Conservation (phyloP, 2,113 vertebrate species). For the Turdus rufiventris region DNA sequence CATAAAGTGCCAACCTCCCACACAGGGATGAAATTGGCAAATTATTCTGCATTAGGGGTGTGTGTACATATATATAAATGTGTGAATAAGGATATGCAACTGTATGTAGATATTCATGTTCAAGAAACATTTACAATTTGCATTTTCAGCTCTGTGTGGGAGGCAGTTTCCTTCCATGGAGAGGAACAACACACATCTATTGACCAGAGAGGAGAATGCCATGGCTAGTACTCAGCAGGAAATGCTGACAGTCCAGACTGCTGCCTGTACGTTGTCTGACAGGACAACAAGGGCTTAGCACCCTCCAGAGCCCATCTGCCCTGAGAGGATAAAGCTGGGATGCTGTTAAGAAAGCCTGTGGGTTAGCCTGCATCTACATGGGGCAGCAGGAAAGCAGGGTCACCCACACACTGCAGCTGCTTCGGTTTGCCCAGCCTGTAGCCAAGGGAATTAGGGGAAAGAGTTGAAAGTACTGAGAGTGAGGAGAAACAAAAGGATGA, state of each 20-base stretch:
- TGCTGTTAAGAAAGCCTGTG: neutral
- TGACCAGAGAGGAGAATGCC: neutral
- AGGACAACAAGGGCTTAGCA: neutral
- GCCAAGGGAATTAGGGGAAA: neutral
- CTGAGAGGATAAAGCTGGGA: neutral
- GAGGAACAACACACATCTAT: neutral
- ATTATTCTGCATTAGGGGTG: neutral
- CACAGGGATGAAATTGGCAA: neutral
- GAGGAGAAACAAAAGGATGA: neutral
- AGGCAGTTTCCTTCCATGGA: conserved; percentile 8
- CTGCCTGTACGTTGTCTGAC: accelerated
- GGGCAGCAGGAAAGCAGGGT: neutral
- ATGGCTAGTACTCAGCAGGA: neutral
- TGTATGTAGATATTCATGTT: conserved; percentile 1
- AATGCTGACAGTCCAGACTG: neutral
- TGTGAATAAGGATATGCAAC: neutral
- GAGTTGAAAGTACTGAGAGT: neutral
- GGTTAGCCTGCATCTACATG: neutral
- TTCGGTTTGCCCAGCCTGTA: neutral
- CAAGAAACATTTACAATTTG: conserved; percentile 2
- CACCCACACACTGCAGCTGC: neutral
- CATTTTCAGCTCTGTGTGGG: conserved; percentile 40
- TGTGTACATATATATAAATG: neutral
- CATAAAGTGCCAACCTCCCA: neutral
- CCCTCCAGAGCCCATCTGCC: neutral